A percentile compares a stretch with the other conserved stretches of the same genome.
Conservation (phyloP, 2,113 vertebrate genomes). For the Entomyzon cyanotis region DNA sequence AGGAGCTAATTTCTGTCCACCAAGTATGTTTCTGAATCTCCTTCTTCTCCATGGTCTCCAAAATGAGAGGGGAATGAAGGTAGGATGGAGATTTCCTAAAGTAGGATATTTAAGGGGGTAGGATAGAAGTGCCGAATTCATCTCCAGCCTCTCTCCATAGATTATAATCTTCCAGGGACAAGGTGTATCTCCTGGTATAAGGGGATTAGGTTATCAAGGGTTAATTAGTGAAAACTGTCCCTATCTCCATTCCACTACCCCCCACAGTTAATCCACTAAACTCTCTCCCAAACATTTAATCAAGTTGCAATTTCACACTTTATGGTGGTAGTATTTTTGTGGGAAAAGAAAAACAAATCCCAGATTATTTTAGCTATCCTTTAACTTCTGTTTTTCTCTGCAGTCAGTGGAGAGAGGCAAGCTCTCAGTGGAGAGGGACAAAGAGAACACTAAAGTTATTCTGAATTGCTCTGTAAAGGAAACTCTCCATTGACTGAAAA, state of each 20-base stretch:
- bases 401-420: neutral
- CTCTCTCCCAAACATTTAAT: neutral
- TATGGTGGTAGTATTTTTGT: neutral
- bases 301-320: neutral
- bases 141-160: neutral
- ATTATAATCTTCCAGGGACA: neutral
- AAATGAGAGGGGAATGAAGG: neutral
- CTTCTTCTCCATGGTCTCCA: neutral
- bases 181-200: neutral
- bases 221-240: neutral
- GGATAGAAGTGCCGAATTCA: neutral
- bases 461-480: constrained; percentile 30
- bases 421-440: neutral
- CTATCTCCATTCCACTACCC: rapidly evolving
- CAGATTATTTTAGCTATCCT: neutral
- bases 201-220: neutral
- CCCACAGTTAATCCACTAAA: neutral
- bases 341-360: neutral
- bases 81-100: neutral
- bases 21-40: neutral
- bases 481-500: constrained; percentile 35
- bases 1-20: neutral
- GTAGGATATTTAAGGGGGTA: neutral
- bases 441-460: neutral
- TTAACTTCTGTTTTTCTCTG: neutral